Evolutionary conservation across 2,113 vertebrate species (phyloP).

Genomic region (Sterna hirundo): DNA sequence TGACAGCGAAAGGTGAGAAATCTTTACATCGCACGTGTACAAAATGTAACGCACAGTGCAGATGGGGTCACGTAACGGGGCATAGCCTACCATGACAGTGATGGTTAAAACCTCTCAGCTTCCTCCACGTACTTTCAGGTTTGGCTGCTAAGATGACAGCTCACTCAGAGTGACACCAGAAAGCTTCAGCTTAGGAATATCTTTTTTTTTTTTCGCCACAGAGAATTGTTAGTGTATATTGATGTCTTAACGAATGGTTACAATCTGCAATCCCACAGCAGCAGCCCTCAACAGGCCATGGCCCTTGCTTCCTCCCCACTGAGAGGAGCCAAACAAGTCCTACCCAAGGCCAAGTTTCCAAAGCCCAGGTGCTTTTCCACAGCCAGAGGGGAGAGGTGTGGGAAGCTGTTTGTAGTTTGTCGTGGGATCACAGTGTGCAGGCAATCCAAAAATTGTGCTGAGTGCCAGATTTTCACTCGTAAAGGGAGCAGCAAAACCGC

Average conservation of each 20-base stretch:
- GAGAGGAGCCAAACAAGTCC: background rate
- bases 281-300: background rate
- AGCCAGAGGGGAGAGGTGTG: background rate
- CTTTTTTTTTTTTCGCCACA: background rate
- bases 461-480: background rate
- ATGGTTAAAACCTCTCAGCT: background rate
- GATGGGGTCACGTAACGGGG: background rate
- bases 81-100: background rate
- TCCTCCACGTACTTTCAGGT: background rate
- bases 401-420: background rate
- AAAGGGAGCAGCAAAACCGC: background rate
- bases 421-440: background rate
- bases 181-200: background rate
- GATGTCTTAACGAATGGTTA: background rate
- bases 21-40: background rate
- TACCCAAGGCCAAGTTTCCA: background rate
- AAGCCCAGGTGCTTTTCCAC: background rate
- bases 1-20: background rate
- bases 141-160: background rate
- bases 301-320: background rate
- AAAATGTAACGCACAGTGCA: accelerated
- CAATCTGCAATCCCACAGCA: background rate
- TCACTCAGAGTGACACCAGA: background rate
- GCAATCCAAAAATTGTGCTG: background rate
- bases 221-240: background rate